A percentile compares a stretch with the other conserved stretches of the same genome.
Evolutionary conservation across 2,113 vertebrate genomes (phyloP).

Genomic region (Vulpes lagopus): DNA sequence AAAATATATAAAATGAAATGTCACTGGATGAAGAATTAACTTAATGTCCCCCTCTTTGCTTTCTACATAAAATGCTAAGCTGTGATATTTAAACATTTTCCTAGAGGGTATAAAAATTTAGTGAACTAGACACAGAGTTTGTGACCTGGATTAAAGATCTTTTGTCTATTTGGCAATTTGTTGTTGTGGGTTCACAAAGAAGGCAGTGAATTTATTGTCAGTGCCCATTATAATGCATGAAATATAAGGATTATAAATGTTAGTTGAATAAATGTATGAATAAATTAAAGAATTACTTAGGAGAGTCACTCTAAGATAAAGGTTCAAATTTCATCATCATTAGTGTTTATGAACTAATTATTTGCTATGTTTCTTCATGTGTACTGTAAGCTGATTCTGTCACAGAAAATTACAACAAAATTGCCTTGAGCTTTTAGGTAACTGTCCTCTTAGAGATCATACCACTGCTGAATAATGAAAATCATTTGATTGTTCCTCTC

Average conservation of each 20-base stretch:
- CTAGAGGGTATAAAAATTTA: not conserved
- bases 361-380: not conserved
- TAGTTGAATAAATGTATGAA: not conserved
- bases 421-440: not conserved
- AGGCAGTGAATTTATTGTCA: not conserved
- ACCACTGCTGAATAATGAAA: slow-evolving; percentile 14
- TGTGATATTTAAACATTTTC: not conserved
- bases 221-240: not conserved
- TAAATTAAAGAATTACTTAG: not conserved
- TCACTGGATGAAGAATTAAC: not conserved
- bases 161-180: not conserved
- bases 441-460: not conserved
- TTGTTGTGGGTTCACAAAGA: not conserved
- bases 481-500: slow-evolving; percentile 48
- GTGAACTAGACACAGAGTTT: not conserved
- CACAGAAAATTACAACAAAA: not conserved
- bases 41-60: not conserved
- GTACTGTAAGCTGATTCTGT: not conserved
- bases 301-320: not conserved
- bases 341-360: not conserved
- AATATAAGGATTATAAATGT: not conserved
- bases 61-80: not conserved
- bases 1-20: not conserved
- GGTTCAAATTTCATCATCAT: not conserved
- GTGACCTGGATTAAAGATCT: not conserved